Evolutionary conservation across 2,113 vertebrate species (phyloP).

Genomic region (Erpornis zantholeuca): DNA sequence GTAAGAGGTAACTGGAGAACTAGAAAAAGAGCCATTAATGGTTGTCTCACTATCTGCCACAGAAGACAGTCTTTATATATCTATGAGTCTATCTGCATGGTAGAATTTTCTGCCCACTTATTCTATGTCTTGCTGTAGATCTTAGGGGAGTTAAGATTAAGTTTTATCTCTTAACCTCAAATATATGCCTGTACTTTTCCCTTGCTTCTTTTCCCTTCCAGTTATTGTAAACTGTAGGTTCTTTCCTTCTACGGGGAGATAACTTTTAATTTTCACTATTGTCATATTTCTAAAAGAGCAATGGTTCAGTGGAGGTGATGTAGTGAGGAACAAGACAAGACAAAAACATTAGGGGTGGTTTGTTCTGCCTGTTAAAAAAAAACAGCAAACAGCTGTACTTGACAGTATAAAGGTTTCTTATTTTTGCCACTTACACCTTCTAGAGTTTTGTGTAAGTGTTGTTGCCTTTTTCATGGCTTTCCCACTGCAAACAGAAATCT

Average conservation of each 20-base stretch:
- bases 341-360: not conserved
- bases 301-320: not conserved
- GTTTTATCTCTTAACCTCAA: not conserved
- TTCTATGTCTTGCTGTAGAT: not conserved
- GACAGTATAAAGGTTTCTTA: not conserved
- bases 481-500: not conserved
- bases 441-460: not conserved
- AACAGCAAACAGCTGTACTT: not conserved
- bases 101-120: not conserved
- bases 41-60: not conserved
- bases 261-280: not conserved
- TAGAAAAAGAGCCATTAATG: not conserved
- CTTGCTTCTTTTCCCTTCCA: not conserved
- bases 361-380: not conserved
- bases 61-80: not conserved
- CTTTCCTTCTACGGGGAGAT: not conserved
- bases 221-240: not conserved
- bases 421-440: not conserved
- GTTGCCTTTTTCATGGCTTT: not conserved
- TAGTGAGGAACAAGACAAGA: not conserved
- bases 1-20: not conserved
- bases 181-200: not conserved
- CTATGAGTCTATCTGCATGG: not conserved
- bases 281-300: not conserved
- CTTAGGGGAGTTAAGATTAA: not conserved